These are phyloP conservation scores for Passer montanus DNA, from an alignment of 2,113 vertebrate species.

Conservation along the genomic window DNA sequence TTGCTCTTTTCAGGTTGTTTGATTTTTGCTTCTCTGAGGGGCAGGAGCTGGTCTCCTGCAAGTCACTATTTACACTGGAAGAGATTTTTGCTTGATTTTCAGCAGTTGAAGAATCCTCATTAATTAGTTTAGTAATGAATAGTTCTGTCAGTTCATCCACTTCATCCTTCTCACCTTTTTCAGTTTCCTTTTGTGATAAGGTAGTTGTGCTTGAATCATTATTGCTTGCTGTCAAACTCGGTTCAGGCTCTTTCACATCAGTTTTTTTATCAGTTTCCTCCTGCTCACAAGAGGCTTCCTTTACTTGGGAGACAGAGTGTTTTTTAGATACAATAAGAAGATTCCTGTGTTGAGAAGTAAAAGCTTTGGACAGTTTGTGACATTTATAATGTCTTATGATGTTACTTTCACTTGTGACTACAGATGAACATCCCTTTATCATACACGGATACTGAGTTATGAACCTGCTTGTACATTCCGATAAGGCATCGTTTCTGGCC, in stretches of 20 bases:
- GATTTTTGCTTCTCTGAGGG: constrained; percentile 74
- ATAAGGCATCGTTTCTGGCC: constrained; percentile 85
- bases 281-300: constrained; percentile 72
- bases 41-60: constrained; percentile 68
- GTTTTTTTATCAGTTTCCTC: constrained; percentile 70
- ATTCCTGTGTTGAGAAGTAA: constrained; percentile 88
- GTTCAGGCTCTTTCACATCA: constrained; percentile 65
- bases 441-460: constrained; percentile 93
- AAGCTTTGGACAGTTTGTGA: constrained; percentile 92
- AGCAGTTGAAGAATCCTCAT: constrained; percentile 74
- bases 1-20: constrained; percentile 76
- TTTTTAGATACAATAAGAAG: constrained; percentile 92
- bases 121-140: constrained; percentile 83
- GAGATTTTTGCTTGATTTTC: constrained; percentile 69
- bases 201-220: constrained; percentile 72
- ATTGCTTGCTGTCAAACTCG: not conserved
- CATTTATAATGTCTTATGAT: constrained; percentile 93
- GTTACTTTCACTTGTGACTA: constrained; percentile 90
- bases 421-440: constrained; percentile 93
- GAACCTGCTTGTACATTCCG: constrained; percentile 87
- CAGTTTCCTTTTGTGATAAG: constrained; percentile 63
- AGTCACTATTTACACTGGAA: constrained; percentile 67
- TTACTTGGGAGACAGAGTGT: constrained; percentile 70
- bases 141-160: constrained; percentile 81
- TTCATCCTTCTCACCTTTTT: constrained; percentile 79